Evolutionary conservation across 37 sponge, comb jelly and placozoan genomes (phyloP), one percentile per base, ranked within the genome.

Genomic region (Amphimedon queenslandica): DNA sequence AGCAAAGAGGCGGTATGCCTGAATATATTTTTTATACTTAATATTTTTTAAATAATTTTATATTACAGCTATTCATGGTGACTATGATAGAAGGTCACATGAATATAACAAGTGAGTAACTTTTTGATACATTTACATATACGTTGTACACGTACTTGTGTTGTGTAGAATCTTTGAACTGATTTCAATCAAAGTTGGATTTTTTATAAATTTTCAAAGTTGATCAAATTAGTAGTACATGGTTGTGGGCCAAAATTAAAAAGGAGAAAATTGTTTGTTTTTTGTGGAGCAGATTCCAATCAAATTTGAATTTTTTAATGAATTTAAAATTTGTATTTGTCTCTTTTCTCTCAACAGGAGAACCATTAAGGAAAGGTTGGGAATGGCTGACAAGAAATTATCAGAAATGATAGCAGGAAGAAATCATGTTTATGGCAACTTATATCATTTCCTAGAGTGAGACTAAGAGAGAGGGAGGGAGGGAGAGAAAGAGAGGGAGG

Each of bases 301-400:
- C 53, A 47, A 13, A 18, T 47, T 47, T 47, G 13, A 47, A 18
- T 47, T 47, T 47, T 18, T 47, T 47, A 47, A 8, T 47, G 53
- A 47, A 47, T 13, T 47, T 13, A 47, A 18, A 47, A 18, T 47
- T 18, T 47, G 53, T 18, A 47, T 47, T 47, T 47, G 8, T 47
- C 8, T 18, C 8, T 47, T 8, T 47, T 13, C 8, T 47, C 8
- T 47, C 13, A 47, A 8, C n/a, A 66, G 84, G 69, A 30, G 77
- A 31, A 33, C 37, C 35, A 55, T 69, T 75, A 37, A 40, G 37
- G 57, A 75, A 77, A 37, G 42, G 72, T 23, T 69, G 40, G 32
- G 75, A 47, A 4, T 71, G 77, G 0, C 40, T 32, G 27, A 30
- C 27, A 38, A 74, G 63, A 16, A 74, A 29, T 13, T 40, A 23